Evolutionary conservation across 2,888 invertebrate genomes (phyloP).

Genomic region (Drosophila acutilabella): DNA sequence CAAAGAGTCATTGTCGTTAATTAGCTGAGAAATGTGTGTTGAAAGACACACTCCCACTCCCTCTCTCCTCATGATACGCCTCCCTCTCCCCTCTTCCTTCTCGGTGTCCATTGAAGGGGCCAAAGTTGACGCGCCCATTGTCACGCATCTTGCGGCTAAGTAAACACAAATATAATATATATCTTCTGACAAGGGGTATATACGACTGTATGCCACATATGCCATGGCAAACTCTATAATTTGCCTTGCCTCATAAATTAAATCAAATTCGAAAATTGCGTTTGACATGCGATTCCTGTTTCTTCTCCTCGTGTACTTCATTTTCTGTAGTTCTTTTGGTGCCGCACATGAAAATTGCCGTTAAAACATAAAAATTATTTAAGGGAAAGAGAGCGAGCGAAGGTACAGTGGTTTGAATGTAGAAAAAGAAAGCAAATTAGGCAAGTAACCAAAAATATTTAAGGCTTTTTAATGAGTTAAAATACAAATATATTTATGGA

Average conservation of each 20-base stretch:
- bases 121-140: conserved; percentile 55
- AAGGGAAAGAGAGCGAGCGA: conserved; percentile 9
- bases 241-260: conserved; percentile 76
- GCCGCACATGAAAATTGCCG: conserved; percentile 58
- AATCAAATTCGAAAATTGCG: conserved; percentile 74
- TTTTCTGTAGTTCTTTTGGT: conserved; percentile 30
- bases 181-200: conserved; percentile 14
- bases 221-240: conserved; percentile 52
- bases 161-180: conserved; percentile 19
- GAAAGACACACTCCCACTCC: conserved; percentile 18
- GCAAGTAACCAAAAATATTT: no score
- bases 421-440: no score
- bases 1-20: conserved; percentile 58
- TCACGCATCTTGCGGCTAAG: conserved; percentile 56
- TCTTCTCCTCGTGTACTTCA: conserved; percentile 22
- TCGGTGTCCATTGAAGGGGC: conserved; percentile 24
- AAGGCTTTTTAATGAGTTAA: no score
- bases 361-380: conserved; percentile 61
- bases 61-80: not conserved
- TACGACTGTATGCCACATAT: conserved; percentile 14
- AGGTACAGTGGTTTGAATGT: conserved; percentile 30
- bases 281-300: conserved; percentile 73
- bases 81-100: not conserved
- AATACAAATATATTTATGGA: no score
- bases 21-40: conserved; percentile 66